phyloP scores from a whole-genome alignment of 1,140 invertebrate species.

The Telenomus remus region DNA sequence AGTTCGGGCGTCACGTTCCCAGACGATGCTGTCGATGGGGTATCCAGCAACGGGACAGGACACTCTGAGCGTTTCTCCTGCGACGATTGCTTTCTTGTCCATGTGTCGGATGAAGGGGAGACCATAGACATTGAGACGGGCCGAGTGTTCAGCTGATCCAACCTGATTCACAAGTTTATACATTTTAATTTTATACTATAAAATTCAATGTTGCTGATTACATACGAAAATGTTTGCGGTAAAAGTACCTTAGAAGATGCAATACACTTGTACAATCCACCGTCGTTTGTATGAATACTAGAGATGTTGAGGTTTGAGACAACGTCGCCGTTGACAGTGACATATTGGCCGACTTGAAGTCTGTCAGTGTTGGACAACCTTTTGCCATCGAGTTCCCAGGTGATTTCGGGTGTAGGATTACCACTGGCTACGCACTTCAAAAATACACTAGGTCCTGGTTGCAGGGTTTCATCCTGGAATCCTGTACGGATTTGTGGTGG shows the following conservation, averaged over 20 bases:
- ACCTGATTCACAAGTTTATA: too few relatives aligned
- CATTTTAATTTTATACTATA: too few relatives aligned
- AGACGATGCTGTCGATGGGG: slow-evolving; percentile 93
- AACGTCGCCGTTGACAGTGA: slow-evolving; percentile 91
- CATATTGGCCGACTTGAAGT: slow-evolving; percentile 89
- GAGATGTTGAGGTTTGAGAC: slow-evolving; percentile 96
- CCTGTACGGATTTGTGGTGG: slow-evolving; percentile 90
- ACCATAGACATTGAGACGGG: slow-evolving; percentile 94
- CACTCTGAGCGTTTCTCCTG: slow-evolving; percentile 90
- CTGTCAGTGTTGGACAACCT: slow-evolving; percentile 87
- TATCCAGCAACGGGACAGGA: slow-evolving; percentile 96
- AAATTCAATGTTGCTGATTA: not conserved
- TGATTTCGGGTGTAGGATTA: slow-evolving; percentile 95
- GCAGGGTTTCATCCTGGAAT: slow-evolving; percentile 90
- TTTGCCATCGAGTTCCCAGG: slow-evolving; percentile 94
- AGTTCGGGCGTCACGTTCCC: slow-evolving; percentile 89
- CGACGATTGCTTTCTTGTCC: slow-evolving; percentile 96
- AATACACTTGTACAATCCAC: slow-evolving; percentile 93
- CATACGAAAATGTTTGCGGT: too few relatives aligned
- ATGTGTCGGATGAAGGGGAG: slow-evolving; percentile 91
- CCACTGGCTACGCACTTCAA: slow-evolving; percentile 89
- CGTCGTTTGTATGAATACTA: slow-evolving; percentile 93
- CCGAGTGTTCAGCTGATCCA: slow-evolving; percentile 89
- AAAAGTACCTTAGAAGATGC: slow-evolving; percentile 92
- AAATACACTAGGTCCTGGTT: slow-evolving; percentile 89